Evolutionary conservation across 2,888 invertebrate genomes (phyloP), one percentile per base, ranked within the genome.

Genomic region (Pharmacophagus antenor): DNA sequence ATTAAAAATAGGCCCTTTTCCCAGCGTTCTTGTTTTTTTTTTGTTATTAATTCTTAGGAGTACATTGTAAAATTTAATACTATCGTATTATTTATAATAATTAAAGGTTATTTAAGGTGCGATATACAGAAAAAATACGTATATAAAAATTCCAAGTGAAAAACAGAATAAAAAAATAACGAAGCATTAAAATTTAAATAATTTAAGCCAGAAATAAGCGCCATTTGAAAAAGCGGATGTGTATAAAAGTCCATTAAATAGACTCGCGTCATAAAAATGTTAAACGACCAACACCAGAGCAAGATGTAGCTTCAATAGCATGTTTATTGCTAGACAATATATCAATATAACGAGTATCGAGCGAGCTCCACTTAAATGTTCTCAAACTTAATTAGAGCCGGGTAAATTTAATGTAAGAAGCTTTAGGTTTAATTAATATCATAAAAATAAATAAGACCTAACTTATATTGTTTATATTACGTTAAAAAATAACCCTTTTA

Each of bases 261-360:
- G 74, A 74, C 73, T 71, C 62, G 64, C 64, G 65, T 70, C 73
- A 68, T 73, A 72, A 74, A 73, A 74, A 74, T 74, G 73, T 62
- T 70, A 70, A 70, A 73, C 71, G 67, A 64, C 62, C 70, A 65
- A 70, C 68, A 67, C 65, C 61, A 64, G 67, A 68, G 68, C 67
- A 67, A 70, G 67, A 66, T 67, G 69, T 67, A 68, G 64, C 64
- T 56, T 59, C 63, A 58, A 58, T 54, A 62, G 62, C 59, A 65
- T 69, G 72, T 31, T 73, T 74, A 73, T 73, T 72, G 67, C 70
- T 56, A 44, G 44, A 22, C 7, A 15, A 55, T 55, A 60, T 55
- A 50, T 54, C 50, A 50, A 44, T 46, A 50, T 49, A 56, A 41
- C 46, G 25, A 46, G 50, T 52, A 41, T 20, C 18, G n/a, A 21